Base-by-base conservation (phyloP, 2,888 invertebrate genomes). In the Antheraea yamamai region DNA sequence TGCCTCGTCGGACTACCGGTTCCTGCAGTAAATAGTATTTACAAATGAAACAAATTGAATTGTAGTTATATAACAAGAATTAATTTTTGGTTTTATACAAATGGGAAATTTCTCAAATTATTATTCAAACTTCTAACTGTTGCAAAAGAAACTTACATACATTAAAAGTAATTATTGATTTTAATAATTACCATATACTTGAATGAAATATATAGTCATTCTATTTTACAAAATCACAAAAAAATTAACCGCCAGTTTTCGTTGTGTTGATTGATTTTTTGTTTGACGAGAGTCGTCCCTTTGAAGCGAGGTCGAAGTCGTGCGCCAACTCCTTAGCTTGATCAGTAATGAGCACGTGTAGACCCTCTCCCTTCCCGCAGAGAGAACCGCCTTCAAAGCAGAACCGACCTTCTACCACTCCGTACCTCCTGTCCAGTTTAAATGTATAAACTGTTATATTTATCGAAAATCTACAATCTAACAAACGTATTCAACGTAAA, bases 351-450 rank as follows among this genome's bases (percentile, higher is more conserved):
- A 98, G 93, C 76, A 98, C 96, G 88, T 97, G 97, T 47, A 98
- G 93, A 0, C 98, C 98, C 87, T 97, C 97, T 16, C 97, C 98
- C 84, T 97, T 97, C 26, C 98, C 98, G 90, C 98, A 98, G 78
- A 97, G 95, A 1, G 98, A 97, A 4, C 98, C 98, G 4, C 98
- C 98, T 89, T 98, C 98, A 91, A 98, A 98, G 88, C 98, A 98
- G 88, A 98, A 98, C 76, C 97, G 95, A 23, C 97, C 97, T 79
- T 98, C 98, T 73, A 98, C 97, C 55, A 97, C 97, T 7, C 98
- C 98, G 89, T 97, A 98, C 73, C 98, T 96, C 81, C 98, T 96
- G 83, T 89, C 4, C 14, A 26, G 30, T 16, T 16, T 8, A 66
- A 30, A 66, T 6, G 7, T 30, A 30, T 14, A 66, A 16, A 66